A percentile compares a stretch with the other conserved stretches of the same genome.
phyloP scores from a whole-genome alignment of 2,888 invertebrate genomes.

The Euphydryas editha region DNA sequence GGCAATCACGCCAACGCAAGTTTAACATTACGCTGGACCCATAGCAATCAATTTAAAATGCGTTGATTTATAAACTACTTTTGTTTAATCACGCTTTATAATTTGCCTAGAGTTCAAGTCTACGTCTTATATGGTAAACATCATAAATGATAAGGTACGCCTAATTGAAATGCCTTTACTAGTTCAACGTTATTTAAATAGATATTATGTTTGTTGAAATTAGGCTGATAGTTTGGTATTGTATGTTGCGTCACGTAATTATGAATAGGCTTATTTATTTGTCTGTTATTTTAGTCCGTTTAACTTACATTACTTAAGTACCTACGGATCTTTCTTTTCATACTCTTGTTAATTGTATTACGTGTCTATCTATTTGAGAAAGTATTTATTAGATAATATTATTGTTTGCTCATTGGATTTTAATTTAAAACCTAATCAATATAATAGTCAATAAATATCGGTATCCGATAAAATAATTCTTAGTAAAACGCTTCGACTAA shows the following conservation, averaged over 20 bases:
- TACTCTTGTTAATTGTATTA: no score
- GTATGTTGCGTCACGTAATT: background rate
- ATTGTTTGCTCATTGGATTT: no score
- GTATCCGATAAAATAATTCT: no score
- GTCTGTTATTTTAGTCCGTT: background rate
- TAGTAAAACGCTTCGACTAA: constrained; percentile 10
- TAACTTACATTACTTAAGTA: background rate
- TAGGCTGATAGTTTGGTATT: background rate
- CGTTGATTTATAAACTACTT: constrained; percentile 9
- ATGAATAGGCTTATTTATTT: background rate
- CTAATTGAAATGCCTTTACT: background rate
- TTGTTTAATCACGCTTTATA: constrained; percentile 9
- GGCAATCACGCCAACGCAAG: constrained; percentile 3
- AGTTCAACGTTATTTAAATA: constrained; percentile 5
- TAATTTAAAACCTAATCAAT: no score
- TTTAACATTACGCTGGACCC: background rate
- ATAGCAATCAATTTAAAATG: constrained; percentile 6
- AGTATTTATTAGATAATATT: no score
- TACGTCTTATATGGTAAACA: background rate
- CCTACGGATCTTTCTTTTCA: background rate
- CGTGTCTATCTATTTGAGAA: no score
- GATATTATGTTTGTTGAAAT: background rate
- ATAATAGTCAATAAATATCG: no score
- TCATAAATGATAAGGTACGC: background rate
- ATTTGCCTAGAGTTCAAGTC: constrained; percentile 2